These are phyloP conservation scores for Mesorhabditis belari DNA, from an alignment of 2,888 invertebrate species.

Conservation along the genomic window DNA sequence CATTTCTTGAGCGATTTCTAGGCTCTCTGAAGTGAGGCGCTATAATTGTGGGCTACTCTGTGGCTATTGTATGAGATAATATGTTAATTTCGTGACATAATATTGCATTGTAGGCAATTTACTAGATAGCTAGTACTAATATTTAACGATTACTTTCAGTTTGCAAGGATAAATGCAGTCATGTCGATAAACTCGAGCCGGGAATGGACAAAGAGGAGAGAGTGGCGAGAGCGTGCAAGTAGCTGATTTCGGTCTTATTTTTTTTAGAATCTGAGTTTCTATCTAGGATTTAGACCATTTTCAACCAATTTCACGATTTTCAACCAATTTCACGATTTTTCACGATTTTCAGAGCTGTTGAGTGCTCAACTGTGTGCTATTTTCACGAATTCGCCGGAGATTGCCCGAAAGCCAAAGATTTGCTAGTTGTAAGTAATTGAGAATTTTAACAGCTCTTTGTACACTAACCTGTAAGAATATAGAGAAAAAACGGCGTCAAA, in stretches of 20 bases:
- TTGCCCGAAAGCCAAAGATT: constrained; percentile 39
- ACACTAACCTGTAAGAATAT: too few relatives aligned
- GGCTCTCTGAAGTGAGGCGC: too few relatives aligned
- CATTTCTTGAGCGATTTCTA: too few relatives aligned
- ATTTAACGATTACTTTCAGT: constrained; percentile 5
- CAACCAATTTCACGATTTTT: neutral
- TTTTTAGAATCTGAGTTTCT: too few relatives aligned
- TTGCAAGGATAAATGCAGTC: constrained; percentile 27
- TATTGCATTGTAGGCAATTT: too few relatives aligned
- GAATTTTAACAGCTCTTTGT: neutral
- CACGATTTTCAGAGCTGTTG: constrained; percentile 26
- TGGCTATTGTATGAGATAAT: too few relatives aligned
- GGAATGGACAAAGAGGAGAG: constrained; percentile 18
- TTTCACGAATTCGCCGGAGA: constrained; percentile 39
- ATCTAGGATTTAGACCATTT: neutral
- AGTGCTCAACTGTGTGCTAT: constrained; percentile 49
- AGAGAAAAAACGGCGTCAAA: too few relatives aligned
- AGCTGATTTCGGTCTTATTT: too few relatives aligned
- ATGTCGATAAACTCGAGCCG: constrained; percentile 19
- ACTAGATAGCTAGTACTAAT: neutral
- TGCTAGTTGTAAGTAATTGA: constrained; percentile 28
- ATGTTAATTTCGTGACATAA: too few relatives aligned
- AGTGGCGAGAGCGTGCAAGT: constrained; percentile 20
- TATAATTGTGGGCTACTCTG: too few relatives aligned
- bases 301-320: neutral